Evolutionary conservation across 2,888 invertebrate species (phyloP), one percentile per base, ranked within the genome.

Genomic region (Lycaena phlaeas): DNA sequence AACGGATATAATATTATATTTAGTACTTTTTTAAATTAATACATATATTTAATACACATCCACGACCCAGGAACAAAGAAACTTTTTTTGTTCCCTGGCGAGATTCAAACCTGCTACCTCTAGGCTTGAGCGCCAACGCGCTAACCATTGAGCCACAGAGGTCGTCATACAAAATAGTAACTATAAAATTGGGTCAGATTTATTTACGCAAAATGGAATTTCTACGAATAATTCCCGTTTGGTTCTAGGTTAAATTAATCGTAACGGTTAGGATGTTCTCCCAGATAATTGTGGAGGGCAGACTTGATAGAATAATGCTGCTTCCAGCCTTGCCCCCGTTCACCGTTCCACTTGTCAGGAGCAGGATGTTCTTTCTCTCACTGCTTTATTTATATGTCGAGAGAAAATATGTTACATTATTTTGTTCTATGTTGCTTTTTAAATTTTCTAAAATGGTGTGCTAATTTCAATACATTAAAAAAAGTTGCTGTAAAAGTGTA

Each of bases 301-400:
- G 45, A 53, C 50, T 68, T 79, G 76, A 82, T 82, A 74, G 81
- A 78, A 81, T 82, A 81, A 82, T 82, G 55, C 63, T 68, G 66
- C 68, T 74, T 61, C 46, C 68, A 78, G 63, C 82, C 82, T 82
- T 81, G 82, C 53, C 62, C 79, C 53, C 64, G 61, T 74, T 81
- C 52, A 56, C 56, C 64, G 77, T 60, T 74, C 81, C 60, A 75
- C 68, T 72, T 75, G 49, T 48, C 56, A 60, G 58, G 52, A 59
- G 62, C 74, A 79, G 81, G 77, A 79, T 76, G 68, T 64, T 64
- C 66, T 70, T 69, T 69, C 66, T 61, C 45, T 50, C 41, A 45
- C 38, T 40, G 38, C 39, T 14, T 36, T 37, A 38, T 38, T 42
- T 22, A 22, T 22, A 7, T 22, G 9, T 22, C 22, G 5, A 22